Percentiles rank a stretch among this genome's conserved stretches.
phyloP scores from a whole-genome alignment of 2,888 invertebrate genomes.

The Iselma pallidipennis region DNA sequence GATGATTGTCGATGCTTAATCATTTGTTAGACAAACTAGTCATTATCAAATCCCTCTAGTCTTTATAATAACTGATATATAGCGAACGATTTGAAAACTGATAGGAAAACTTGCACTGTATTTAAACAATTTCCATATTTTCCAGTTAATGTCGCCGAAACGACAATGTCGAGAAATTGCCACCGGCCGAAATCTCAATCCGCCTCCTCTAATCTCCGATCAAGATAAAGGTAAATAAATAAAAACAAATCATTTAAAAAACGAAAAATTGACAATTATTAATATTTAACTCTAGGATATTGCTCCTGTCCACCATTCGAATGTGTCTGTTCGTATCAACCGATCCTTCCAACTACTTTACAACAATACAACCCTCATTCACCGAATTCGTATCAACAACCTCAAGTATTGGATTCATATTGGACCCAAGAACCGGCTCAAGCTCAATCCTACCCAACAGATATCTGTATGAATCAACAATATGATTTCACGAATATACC shows the following conservation, averaged over 20 bases:
- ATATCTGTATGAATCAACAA: constrained; percentile 51
- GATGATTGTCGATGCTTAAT: constrained; percentile 36
- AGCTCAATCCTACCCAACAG: constrained; percentile 50
- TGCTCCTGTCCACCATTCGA: constrained; percentile 78
- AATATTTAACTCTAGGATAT: constrained; percentile 61
- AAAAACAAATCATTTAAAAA: constrained; percentile 5
- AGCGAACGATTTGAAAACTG: neutral
- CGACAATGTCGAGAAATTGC: constrained; percentile 53
- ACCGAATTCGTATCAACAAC: constrained; percentile 44
- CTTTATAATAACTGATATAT: constrained; percentile 13
- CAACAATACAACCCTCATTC: constrained; percentile 46
- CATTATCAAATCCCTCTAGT: constrained; percentile 30
- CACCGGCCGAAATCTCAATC: constrained; percentile 43
- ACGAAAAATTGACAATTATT: too few species aligned
- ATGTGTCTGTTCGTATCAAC: constrained; percentile 65
- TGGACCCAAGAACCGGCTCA: constrained; percentile 55
- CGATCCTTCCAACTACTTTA: constrained; percentile 40
- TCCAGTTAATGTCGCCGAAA: constrained; percentile 62
- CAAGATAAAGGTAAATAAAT: constrained; percentile 65
- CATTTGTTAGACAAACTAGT: constrained; percentile 37
- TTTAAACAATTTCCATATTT: constrained; percentile 13
- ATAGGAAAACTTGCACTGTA: neutral
- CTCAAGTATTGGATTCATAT: constrained; percentile 45
- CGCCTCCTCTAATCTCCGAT: constrained; percentile 69
- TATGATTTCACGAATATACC: constrained; percentile 66